A percentile compares a stretch with the other conserved stretches of the same genome.
phyloP scores from a whole-genome alignment of 2,113 vertebrate genomes.

The Amphiprion percula region DNA sequence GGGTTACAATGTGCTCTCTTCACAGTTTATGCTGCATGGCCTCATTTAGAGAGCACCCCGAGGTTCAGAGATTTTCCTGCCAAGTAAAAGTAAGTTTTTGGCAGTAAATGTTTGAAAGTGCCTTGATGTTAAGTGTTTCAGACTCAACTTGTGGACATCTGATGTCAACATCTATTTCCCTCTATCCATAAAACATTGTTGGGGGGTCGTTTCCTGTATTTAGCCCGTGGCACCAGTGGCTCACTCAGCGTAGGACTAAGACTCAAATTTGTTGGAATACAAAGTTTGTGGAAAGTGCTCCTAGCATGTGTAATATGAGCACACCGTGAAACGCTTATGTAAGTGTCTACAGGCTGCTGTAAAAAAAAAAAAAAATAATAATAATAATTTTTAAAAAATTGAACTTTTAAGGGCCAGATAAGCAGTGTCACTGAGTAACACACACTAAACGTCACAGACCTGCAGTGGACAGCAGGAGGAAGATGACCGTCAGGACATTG shows the following conservation, averaged over 20 bases:
- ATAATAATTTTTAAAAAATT: background rate
- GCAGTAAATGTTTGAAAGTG: conserved; percentile 28
- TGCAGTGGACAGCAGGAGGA: conserved; percentile 91
- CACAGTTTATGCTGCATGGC: conserved; percentile 16
- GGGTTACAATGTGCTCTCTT: conserved; percentile 24
- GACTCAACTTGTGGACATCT: conserved; percentile 46
- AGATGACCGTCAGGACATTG: conserved; percentile 90
- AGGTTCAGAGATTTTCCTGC: conserved; percentile 36
- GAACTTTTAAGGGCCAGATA: conserved; percentile 2
- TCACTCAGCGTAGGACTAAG: conserved; percentile 11
- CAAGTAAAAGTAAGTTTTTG: conserved; percentile 32
- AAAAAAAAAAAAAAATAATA: background rate
- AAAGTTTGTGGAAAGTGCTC: conserved; percentile 11
- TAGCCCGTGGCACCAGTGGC: conserved; percentile 17
- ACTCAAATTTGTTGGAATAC: conserved; percentile 3
- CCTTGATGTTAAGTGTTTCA: conserved; percentile 33
- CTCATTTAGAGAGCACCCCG: conserved; percentile 35
- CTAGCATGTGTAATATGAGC: background rate
- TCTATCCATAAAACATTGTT: conserved; percentile 12
- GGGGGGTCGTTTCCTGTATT: conserved; percentile 27
- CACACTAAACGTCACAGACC: conserved; percentile 81
- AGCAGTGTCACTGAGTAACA: conserved; percentile 28
- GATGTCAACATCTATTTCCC: conserved; percentile 30
- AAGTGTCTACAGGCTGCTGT: background rate
- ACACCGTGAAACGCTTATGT: background rate